phyloP scores from a whole-genome alignment of 2,888 invertebrate species.

The Lepetodrilus schrolli region DNA sequence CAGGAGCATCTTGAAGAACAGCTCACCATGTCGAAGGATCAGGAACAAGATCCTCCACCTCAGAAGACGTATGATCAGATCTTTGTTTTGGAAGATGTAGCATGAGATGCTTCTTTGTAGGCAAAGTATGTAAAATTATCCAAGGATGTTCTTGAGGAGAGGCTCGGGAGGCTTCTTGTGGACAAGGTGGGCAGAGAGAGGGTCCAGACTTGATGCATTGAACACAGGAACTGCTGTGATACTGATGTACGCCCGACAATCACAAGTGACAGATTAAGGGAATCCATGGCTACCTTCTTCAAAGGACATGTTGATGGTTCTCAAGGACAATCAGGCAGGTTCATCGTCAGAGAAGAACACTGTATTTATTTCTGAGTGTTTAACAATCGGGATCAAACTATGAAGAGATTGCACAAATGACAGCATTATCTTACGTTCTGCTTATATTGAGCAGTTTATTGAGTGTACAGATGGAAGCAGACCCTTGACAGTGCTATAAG shows the following conservation, averaged over 20 bases:
- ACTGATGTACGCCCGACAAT: background rate
- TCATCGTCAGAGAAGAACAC: background rate
- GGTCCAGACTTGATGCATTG: background rate
- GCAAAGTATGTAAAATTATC: too few relatives aligned
- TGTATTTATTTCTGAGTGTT: slow-evolving; percentile 14
- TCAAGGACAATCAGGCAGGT: background rate
- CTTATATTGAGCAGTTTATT: background rate
- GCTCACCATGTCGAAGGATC: too few relatives aligned
- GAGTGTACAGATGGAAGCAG: background rate
- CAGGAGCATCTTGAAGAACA: too few relatives aligned
- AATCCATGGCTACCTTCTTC: background rate
- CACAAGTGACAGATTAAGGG: background rate
- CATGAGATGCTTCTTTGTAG: too few relatives aligned
- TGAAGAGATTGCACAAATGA: background rate
- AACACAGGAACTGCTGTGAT: slow-evolving; percentile 1
- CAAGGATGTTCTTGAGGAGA: background rate
- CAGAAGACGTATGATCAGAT: too few relatives aligned
- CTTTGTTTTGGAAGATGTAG: too few relatives aligned
- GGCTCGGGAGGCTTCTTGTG: background rate
- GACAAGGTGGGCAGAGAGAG: background rate
- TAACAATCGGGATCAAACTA: slow-evolving; percentile 11
- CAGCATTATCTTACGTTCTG: background rate
- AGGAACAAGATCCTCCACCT: too few relatives aligned
- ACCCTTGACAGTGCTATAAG: slow-evolving; percentile 9
- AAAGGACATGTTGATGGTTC: background rate